Evolutionary conservation across 1,140 invertebrate genomes (phyloP).

Genomic region (Drosophila truncata): DNA sequence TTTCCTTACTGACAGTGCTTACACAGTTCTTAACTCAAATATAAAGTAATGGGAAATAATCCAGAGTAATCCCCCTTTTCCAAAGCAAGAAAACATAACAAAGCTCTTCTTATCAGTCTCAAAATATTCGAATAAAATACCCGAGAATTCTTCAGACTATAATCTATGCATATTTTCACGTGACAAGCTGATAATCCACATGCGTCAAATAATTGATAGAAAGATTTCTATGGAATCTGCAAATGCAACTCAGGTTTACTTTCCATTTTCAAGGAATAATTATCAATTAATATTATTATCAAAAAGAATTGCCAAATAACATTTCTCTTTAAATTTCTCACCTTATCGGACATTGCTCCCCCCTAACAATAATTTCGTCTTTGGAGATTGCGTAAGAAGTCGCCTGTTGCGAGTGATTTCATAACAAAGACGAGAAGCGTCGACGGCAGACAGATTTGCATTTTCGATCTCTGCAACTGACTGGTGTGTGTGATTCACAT

Average conservation of each 20-base stretch:
- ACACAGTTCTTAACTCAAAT: not conserved
- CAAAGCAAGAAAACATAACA: not conserved
- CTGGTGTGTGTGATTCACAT: conserved; percentile 47
- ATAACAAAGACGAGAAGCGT: conserved; percentile 11
- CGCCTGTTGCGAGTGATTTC: conserved; percentile 17
- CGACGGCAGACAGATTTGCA: not conserved
- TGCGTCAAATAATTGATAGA: conserved; percentile 7
- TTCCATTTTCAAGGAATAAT: conserved; percentile 16
- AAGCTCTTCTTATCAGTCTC: conserved; percentile 11
- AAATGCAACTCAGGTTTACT: not conserved
- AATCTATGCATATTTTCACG: conserved; percentile 21
- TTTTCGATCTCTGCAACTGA: conserved; percentile 35
- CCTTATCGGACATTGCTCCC: conserved; percentile 41
- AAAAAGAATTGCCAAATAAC: not conserved
- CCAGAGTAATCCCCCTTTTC: not conserved
- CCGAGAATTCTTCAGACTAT: not conserved
- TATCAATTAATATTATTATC: conserved; percentile 3
- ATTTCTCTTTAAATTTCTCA: conserved; percentile 1
- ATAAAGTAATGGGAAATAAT: not conserved
- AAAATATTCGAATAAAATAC: conserved; percentile 18
- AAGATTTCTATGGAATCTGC: conserved; percentile 10
- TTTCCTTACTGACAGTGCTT: not conserved
- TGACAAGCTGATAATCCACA: conserved; percentile 19
- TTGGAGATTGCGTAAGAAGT: conserved; percentile 23
- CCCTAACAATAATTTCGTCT: not conserved